phyloP scores from a whole-genome alignment of 1,140 invertebrate species.

The Dinoponera quadriceps region DNA sequence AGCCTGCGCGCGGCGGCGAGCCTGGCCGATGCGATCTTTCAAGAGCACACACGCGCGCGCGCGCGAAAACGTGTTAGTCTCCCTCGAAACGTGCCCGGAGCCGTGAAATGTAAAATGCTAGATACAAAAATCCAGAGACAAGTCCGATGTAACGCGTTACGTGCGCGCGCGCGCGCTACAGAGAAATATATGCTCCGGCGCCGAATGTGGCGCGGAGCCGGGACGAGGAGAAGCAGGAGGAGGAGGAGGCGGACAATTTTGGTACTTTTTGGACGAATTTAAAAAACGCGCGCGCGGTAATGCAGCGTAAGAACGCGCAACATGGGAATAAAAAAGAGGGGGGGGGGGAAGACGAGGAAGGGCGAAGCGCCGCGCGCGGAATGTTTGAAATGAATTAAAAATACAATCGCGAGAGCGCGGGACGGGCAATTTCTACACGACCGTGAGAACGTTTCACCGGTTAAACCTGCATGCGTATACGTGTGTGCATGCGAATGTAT shows the following conservation, averaged over 20 bases:
- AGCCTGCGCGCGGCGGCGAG: background rate
- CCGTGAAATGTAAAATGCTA: conserved; percentile 17
- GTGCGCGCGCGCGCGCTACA: background rate
- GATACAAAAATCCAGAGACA: background rate
- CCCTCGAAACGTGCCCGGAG: background rate
- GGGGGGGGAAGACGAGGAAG: too few species aligned
- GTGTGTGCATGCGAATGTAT: too few species aligned
- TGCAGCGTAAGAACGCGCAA: conserved; percentile 8
- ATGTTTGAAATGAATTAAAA: conserved; percentile 33
- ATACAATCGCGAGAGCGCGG: conserved; percentile 4
- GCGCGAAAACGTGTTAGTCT: too few species aligned
- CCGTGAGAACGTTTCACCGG: background rate
- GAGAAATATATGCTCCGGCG: conserved; percentile 7
- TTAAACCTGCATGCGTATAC: conserved; percentile 4
- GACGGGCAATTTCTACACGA: background rate
- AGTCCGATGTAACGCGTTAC: background rate
- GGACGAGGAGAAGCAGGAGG: too few species aligned
- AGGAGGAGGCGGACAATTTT: background rate
- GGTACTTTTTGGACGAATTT: conserved; percentile 37
- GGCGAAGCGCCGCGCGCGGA: too few species aligned
- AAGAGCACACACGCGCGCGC: background rate
- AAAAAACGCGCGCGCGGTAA: conserved; percentile 25
- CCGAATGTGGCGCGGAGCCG: background rate
- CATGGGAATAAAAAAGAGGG: background rate
- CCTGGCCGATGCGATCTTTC: background rate